Evolutionary conservation across 2,797 vertebrate genomes (phyloP), one percentile per base, ranked within the genome.

Genomic region (Semaprochilodus insignis): DNA sequence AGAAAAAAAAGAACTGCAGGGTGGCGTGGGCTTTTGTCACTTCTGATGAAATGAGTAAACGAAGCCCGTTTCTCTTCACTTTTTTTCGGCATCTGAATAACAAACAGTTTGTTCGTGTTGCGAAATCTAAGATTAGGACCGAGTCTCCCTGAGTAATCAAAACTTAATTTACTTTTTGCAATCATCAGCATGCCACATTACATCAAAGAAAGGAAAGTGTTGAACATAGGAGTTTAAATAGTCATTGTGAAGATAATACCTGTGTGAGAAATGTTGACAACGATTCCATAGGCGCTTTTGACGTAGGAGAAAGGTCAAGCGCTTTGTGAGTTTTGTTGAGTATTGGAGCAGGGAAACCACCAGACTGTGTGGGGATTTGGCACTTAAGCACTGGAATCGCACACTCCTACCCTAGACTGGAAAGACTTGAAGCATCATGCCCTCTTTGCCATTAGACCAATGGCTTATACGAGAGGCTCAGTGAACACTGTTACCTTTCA

Each of bases 21-120:
- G 72, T 21, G 82, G 73, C 59, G 55, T 74, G 23, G 57, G 11
- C 59, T 63, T 80, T 80, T 79, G 77, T 70, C 77, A 69, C 77
- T 78, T 83, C 77, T 83, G 77, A 65, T 76, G 82, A 84, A 84
- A 76, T 71, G 67, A 63, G 71, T 57, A 75, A 70, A 78, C 66
- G 4, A 57, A 79, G 52, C 51, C 36, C 52, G 66, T 60, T 34
- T 25, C 19, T 80, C 57, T 75, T 65, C 65, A 70, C 44, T 70
- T 74, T 60, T 19, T 1, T 36, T 74, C 70, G 15, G 66, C 77
- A 79, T 79, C 77, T 69, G 62, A 67, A 66, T 19, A 51, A 36
- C 27, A 21, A 15, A 21, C 16, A 11, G 60, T 52, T 65, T 17
- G 16, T 54, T 34, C 17, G 15, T n/a, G n/a, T 67, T 51, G 17